Conservation (phyloP, 2,797 vertebrate genomes). For the Argyrosomus regius region DNA sequence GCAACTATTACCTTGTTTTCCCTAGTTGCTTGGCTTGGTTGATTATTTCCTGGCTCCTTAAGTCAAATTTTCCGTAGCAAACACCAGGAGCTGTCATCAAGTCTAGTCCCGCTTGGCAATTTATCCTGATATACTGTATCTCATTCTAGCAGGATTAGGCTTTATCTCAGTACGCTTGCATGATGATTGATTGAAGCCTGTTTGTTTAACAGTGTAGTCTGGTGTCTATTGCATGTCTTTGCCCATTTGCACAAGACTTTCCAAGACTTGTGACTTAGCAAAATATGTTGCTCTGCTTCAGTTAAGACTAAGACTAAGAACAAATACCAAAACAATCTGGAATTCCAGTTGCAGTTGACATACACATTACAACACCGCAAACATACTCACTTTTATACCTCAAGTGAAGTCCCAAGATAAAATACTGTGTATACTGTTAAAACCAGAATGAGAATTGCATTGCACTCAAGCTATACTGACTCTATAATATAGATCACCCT, state of each 20-base stretch:
- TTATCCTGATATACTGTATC: constrained; percentile 15
- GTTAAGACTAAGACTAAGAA: neutral
- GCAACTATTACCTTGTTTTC: neutral
- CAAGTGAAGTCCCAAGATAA: neutral
- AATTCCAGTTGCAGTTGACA: neutral
- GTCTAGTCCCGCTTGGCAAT: constrained; percentile 26
- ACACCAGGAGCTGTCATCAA: constrained; percentile 28
- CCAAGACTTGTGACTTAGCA: neutral
- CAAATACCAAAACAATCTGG: neutral
- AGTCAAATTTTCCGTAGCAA: constrained; percentile 29
- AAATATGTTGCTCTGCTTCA: constrained; percentile 5
- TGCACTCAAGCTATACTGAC: neutral
- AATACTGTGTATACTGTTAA: neutral
- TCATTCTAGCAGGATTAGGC: constrained; percentile 27
- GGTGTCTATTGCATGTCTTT: neutral
- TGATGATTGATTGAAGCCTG: neutral
- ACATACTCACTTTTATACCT: neutral
- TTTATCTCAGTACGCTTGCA: neutral
- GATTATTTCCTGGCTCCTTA: constrained; percentile 9
- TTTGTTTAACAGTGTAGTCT: constrained; percentile 3
- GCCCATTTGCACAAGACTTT: neutral
- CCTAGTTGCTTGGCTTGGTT: constrained; percentile 5
- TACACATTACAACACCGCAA: neutral
- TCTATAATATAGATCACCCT: constrained; percentile 7
- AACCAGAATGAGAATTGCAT: neutral